Evolutionary conservation across 2,888 invertebrate genomes (phyloP), one percentile per base, ranked within the genome.

Genomic region (Autographa pulchrina): DNA sequence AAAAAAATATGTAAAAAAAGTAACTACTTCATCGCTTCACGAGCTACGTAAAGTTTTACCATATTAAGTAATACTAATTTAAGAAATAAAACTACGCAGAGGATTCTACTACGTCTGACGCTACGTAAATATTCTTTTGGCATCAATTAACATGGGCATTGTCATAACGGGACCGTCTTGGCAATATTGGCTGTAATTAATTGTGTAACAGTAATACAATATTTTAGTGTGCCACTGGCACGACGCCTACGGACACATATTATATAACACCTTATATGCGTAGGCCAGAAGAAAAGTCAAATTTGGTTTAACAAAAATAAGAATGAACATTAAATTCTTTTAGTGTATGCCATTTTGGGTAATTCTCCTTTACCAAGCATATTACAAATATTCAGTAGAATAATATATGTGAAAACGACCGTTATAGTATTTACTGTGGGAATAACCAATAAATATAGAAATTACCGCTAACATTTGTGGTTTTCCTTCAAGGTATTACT

Each of bases 391-490:
- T 41, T 9, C 0, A 13, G 13, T 41, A 41, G 11, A 8, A 41
- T 14, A 14, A 41, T 41, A 41, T 9, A 35, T 35, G 9, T 35
- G 6, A 11, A 38, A 38, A 43, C 6, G 43, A 16, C 32, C 43
- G 63, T 56, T 52, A 41, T 56, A 65, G 25, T 62, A 16, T 60
- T 54, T 18, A 25, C 5, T 63, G 3, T 41, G 48, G 59, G 64
- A 75, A 80, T 65, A 70, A 56, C 48, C 9, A 60, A 65, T 75
- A 70, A 43, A 70, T 43, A 65, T 74, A 69, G 58, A 63, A 54
- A 62, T 14, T 31, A 62, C 32, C 32, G 61, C 68, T 52, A 72
- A 1, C 16, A 59, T 35, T 56, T 76, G 68, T 35, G 68, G 80
- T 76, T 72, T 72, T 62, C 52, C 52, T 56, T 9, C 1, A 25